Base-by-base conservation (phyloP, 2,113 vertebrate genomes). In the Aspiorhynchus laticeps region DNA sequence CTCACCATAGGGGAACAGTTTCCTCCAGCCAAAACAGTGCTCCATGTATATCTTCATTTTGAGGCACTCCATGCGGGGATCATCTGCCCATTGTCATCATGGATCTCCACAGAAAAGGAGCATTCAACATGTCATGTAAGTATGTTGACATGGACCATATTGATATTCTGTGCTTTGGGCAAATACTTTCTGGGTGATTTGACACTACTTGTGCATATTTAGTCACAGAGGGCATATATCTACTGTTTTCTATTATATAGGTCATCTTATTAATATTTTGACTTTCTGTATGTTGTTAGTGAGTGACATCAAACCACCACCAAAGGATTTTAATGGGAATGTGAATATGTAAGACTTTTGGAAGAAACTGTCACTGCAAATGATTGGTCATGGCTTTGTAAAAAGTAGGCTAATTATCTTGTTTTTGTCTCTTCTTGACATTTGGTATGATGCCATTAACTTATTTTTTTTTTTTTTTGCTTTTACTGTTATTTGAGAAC, bases 271-370 rank as follows among this genome's bases (percentile, higher is more conserved):
- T 75, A 41, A 24, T 75, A 75, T 43, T 8, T 73, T 38, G 10
- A 12, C 28, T 73, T 73, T 38, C 17, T 38, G 59, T 61, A 61
- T 61, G 59, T 19, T 73, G 69, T 73, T 21, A 24, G 36, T 74
- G 36, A 74, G n/a, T n/a, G n/a, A n/a, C 31, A 33, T 74, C 71
- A 74, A 74, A 74, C 36, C 28, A 74, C n/a, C 7, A 21, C 71
- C 71, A 24, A 80, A 65, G n/a, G 31, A 36, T 26, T 80, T 80
- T 1, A 81, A 65, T 63, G 79, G 36, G 10, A 2, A 56, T 65
- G 36, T 81, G 56, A 33, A 81, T 43, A 84, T 85, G 24, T 28
- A 53, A 26, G 75, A 38, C 46, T 78, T 85, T 43, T 86, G 85
- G 76, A 61, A 86, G 11, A 67, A 43, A 15, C 3, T 86, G 12